These are phyloP conservation scores for Thrips palmi DNA, from an alignment of 1,140 invertebrate genomes.

Conservation along the genomic window DNA sequence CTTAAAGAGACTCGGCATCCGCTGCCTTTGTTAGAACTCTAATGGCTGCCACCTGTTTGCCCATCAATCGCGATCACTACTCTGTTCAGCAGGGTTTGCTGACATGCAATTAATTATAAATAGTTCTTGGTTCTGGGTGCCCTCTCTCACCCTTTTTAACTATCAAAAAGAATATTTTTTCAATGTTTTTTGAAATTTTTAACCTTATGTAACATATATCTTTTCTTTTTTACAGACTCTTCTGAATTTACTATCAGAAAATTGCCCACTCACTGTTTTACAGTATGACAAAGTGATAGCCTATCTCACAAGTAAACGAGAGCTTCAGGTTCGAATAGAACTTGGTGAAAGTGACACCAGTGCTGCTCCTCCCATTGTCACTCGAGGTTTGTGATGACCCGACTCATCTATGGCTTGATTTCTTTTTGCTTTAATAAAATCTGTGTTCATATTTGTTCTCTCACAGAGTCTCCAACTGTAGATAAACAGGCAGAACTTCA, in stretches of 20 bases:
- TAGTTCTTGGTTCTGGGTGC: too few species aligned
- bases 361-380: conserved; percentile 5
- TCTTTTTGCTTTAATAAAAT: too few species aligned
- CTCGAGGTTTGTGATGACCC: conserved; percentile 1
- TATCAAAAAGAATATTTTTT: too few species aligned
- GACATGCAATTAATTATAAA: conserved; percentile 15
- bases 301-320: conserved; percentile 55
- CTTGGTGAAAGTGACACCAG: conserved; percentile 36
- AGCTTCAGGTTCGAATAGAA: conserved; percentile 50
- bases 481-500: conserved; percentile 52
- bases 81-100: too few species aligned
- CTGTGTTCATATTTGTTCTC: neutral
- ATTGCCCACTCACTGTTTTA: conserved; percentile 51
- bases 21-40: too few species aligned
- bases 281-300: conserved; percentile 67
- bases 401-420: neutral
- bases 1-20: too few species aligned
- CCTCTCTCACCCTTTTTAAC: too few species aligned
- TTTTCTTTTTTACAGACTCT: conserved; percentile 28
- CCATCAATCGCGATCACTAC: too few species aligned
- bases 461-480: conserved; percentile 16
- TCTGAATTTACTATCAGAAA: conserved; percentile 60
- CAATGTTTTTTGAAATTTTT: too few species aligned
- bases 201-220: too few species aligned
- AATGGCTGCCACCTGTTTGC: too few species aligned